Evolutionary conservation across 2,797 vertebrate species (phyloP).

Genomic region (Phalloptychus januarius): DNA sequence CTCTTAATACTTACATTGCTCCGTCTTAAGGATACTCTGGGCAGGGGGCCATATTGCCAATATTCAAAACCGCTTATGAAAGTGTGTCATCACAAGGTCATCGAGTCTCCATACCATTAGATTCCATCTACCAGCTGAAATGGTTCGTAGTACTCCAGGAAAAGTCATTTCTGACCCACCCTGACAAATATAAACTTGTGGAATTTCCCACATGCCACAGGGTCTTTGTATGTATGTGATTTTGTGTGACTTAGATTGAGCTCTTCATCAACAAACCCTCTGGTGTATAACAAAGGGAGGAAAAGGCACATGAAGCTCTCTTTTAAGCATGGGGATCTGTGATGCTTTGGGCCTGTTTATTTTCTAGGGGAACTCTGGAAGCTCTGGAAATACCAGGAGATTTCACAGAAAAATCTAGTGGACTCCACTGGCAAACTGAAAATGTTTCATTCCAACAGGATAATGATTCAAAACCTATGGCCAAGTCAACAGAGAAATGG

Average conservation of each 20-base stretch:
- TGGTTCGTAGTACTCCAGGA: neutral
- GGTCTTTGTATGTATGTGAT: neutral
- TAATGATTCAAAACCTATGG: neutral
- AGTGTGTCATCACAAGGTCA: neutral
- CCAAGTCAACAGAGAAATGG: neutral
- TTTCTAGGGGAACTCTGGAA: neutral
- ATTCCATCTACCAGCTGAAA: neutral
- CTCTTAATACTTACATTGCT: neutral
- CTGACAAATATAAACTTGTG: neutral
- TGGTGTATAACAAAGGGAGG: neutral
- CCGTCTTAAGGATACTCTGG: neutral
- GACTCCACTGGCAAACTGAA: neutral
- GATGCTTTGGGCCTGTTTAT: neutral
- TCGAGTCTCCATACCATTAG: neutral
- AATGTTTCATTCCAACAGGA: neutral
- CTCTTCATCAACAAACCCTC: neutral
- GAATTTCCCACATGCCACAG: neutral
- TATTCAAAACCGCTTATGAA: neutral
- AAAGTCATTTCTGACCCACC: neutral
- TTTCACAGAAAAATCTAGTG: neutral
- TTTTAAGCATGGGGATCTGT: neutral
- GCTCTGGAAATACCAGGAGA: neutral
- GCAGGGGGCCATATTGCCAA: neutral
- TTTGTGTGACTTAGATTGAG: neutral
- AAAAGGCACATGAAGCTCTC: neutral